Percentiles rank a stretch among this genome's conserved stretches.
phyloP scores from a whole-genome alignment of 1,140 invertebrate genomes.

The Aphidius ervi region DNA sequence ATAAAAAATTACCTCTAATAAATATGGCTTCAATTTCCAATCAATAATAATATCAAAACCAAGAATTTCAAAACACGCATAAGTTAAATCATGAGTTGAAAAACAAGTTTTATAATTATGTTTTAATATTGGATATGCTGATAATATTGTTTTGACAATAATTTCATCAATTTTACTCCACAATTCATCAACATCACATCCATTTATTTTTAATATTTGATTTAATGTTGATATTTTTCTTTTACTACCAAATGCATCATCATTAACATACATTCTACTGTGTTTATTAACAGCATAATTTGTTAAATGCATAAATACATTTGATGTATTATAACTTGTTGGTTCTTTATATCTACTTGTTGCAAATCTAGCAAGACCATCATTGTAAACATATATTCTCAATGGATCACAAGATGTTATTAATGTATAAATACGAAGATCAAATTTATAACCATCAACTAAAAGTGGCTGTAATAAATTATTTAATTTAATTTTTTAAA shows the following conservation, averaged over 20 bases:
- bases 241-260: slow-evolving; percentile 79
- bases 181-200: slow-evolving; percentile 69
- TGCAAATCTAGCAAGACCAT: slow-evolving; percentile 89
- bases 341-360: slow-evolving; percentile 81
- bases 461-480: slow-evolving; percentile 64
- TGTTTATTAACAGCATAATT: slow-evolving; percentile 96
- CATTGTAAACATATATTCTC: slow-evolving; percentile 90
- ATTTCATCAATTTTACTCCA: slow-evolving; percentile 85
- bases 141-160: slow-evolving; percentile 84
- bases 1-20: slow-evolving; percentile 66
- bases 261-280: slow-evolving; percentile 71
- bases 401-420: slow-evolving; percentile 93
- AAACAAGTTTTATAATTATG: slow-evolving; percentile 87
- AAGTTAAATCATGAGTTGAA: slow-evolving; percentile 75
- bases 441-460: slow-evolving; percentile 96
- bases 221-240: slow-evolving; percentile 79
- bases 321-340: slow-evolving; percentile 69
- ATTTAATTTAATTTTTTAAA: slow-evolving; percentile 4
- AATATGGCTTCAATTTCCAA: slow-evolving; percentile 76
- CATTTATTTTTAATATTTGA: slow-evolving; percentile 64
- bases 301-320: slow-evolving; percentile 95
- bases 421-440: slow-evolving; percentile 88
- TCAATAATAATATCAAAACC: slow-evolving; percentile 86
- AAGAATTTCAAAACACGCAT: slow-evolving; percentile 85
- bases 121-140: slow-evolving; percentile 78